Base-by-base conservation (phyloP, 2,888 invertebrate genomes). In the Smittia aterrima region DNA sequence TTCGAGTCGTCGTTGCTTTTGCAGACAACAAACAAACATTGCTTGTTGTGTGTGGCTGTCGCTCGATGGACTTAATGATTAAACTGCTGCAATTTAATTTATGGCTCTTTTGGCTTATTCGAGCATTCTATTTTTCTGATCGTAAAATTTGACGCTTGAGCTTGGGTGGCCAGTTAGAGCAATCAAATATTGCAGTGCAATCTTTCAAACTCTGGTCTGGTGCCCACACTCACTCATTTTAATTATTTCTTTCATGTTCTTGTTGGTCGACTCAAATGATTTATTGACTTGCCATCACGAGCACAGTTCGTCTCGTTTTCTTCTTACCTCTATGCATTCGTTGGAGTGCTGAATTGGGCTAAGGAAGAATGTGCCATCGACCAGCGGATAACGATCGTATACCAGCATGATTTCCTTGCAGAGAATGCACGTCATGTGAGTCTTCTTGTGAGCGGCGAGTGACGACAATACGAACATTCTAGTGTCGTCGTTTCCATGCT, bases 401-500 rank as follows among this genome's bases (percentile, higher is more conserved):
- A 98, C 96, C 77, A 92, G 88, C 87, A 98, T 88, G 75, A 92
- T 89, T 74, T 91, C 91, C 79, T 93, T 91, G 85, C 98, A 97
- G 78, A 92, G 87, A 77, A 95, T 92, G 84, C 92, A 98, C 75
- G 89, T 89, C 58, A 92, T 94, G 79, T 90, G 87, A 77, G 92
- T 90, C 84, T 93, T 92, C 80, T 95, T 94, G 81, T 95, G 91
- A 32, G 93, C 93, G 76, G 96, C 96, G 81, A 98, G 85, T 58
- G 95, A 96, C 76, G 96, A 95, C 81, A 98, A 86, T 79, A 98
- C 94, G 86, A 98, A 98, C 80, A 95, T 92, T 78, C 98, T 89
- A 67, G 96, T 97, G 82, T 98, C 98, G 82, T 98, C 98, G 84
- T 98, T 98, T 79, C 98, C 98, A 82, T 96, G 96, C 84, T 96